Evolutionary conservation across 2,797 vertebrate genomes (phyloP).

Genomic region (Myotis myotis): DNA sequence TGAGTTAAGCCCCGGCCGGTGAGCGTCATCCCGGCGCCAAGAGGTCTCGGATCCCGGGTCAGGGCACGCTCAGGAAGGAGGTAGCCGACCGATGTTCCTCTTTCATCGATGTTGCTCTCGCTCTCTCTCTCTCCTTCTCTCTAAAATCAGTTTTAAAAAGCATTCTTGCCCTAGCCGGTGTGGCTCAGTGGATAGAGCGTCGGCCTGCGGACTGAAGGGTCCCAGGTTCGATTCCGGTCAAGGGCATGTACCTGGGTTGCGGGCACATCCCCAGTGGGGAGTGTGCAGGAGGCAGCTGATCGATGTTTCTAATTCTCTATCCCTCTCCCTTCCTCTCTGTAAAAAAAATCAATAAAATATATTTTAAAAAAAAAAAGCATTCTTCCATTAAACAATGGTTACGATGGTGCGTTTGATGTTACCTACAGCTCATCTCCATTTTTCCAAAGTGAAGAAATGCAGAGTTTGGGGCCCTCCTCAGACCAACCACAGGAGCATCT

Average conservation of each 20-base stretch:
- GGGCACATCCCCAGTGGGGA: too few species aligned
- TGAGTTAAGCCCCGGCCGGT: neutral
- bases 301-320: too few species aligned
- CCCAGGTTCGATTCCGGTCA: too few species aligned
- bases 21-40: accelerated
- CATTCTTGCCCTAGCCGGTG: too few species aligned
- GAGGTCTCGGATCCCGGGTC: neutral
- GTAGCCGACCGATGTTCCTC: neutral
- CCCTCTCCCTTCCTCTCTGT: too few species aligned
- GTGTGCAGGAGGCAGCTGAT: too few species aligned
- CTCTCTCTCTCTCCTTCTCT: neutral
- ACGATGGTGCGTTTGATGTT: neutral
- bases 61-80: neutral
- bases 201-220: too few species aligned
- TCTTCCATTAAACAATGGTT: neutral
- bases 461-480: neutral
- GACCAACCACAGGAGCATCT: neutral
- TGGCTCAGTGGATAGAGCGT: too few species aligned
- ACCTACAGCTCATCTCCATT: neutral
- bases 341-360: too few species aligned
- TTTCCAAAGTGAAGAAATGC: neutral
- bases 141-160: neutral
- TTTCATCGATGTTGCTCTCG: neutral
- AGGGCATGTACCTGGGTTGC: too few species aligned
- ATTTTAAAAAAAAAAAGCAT: neutral